Evolutionary conservation across 2,888 invertebrate species (phyloP), one percentile per base, ranked within the genome.

Genomic region (Capitulum mitella): DNA sequence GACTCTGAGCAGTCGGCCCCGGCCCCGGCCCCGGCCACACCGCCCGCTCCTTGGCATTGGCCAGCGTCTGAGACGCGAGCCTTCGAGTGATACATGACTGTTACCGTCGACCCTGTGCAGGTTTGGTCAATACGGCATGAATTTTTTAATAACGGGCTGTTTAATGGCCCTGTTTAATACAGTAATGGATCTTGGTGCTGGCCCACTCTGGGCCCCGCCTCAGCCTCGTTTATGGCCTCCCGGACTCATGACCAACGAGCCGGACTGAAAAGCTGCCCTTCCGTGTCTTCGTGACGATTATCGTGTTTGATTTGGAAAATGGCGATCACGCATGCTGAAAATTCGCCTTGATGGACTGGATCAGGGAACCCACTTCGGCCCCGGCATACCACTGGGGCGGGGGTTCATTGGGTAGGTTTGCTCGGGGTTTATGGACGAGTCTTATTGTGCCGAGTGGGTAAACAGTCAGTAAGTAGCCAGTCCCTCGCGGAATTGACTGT

Each of bases 41-140:
- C n/a, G n/a, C n/a, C n/a, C n/a, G n/a, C n/a, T n/a, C n/a, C n/a
- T n/a, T n/a, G n/a, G n/a, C n/a, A n/a, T n/a, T n/a, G n/a, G n/a
- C n/a, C n/a, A n/a, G n/a, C n/a, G n/a, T n/a, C n/a, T n/a, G n/a
- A n/a, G n/a, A n/a, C n/a, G n/a, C n/a, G n/a, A n/a, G n/a, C n/a
- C n/a, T n/a, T 19, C 51, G 22, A 51, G 19, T 51, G 19, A 51
- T n/a, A 43, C 43, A 43, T 12, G 12, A 8, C 6, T 43, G 12
- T 43, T 12, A 43, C 6, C 43, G 43, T 12, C 43, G 43, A 58
- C 58, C 58, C 58, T 29, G 40, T 26, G 22, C 70, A 40, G 26
- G 70, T 40, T 70, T 70, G 70, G 37, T 70, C 70, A 70, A 70
- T 70, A 70, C 37, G 37, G 14, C 70, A 26, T 70, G 70, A 70